These are phyloP conservation scores for Trogon melanurus DNA, from an alignment of 2,113 vertebrate species.

Conservation along the genomic window DNA sequence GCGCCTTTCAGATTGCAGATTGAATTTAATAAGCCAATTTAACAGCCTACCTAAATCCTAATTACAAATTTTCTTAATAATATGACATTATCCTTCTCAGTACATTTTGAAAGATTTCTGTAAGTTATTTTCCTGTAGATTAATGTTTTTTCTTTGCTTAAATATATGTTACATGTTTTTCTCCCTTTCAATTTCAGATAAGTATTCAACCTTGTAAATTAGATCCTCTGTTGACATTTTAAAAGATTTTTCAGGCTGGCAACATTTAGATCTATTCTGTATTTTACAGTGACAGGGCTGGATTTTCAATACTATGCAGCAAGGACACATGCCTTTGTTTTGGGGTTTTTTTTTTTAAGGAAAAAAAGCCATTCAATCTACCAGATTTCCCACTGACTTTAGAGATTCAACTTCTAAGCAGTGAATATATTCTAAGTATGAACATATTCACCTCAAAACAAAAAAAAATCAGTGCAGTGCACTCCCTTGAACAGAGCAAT, in stretches of 20 bases:
- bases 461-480: not conserved
- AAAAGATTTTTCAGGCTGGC: not conserved
- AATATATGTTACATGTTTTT: not conserved
- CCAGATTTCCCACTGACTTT: not conserved
- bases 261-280: not conserved
- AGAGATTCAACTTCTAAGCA: not conserved
- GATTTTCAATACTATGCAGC: not conserved
- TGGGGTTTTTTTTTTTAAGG: not conserved
- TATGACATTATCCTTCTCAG: not conserved
- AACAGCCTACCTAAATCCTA: constrained; percentile 27
- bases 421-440: fast-evolving
- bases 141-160: not conserved
- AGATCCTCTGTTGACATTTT: not conserved
- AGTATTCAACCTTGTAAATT: not conserved
- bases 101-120: not conserved
- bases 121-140: not conserved
- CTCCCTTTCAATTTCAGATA: not conserved
- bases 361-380: not conserved
- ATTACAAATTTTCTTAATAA: constrained; percentile 14
- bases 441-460: not conserved
- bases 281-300: not conserved
- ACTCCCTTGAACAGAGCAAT: not conserved
- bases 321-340: not conserved
- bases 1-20: constrained; percentile 17
- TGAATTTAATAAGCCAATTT: constrained; percentile 60